Percentiles rank a stretch among this genome's conserved stretches.
Evolutionary conservation across 35 echinoderm and acorn worm genomes (phyloP).

Genomic region (Ptychodera flava): DNA sequence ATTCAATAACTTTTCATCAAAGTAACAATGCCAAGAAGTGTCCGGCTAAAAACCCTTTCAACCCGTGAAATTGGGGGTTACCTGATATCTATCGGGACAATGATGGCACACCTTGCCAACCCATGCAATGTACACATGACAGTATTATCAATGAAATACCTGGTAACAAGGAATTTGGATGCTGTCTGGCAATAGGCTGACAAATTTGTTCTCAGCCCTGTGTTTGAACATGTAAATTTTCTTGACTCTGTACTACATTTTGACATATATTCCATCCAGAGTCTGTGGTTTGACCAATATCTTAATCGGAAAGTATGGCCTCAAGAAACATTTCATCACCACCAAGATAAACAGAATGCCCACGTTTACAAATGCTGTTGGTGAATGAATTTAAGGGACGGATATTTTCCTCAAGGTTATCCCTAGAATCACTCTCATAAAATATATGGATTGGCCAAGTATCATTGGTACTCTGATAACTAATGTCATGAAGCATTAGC

Average conservation of each 20-base stretch:
- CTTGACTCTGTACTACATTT: not conserved
- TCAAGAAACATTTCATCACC: slow-evolving; percentile 37
- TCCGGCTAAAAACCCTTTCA: too few species aligned
- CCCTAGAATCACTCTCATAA: slow-evolving; percentile 37
- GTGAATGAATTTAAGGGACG: slow-evolving; percentile 12
- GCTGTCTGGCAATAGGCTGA: not conserved
- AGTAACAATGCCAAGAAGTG: too few species aligned
- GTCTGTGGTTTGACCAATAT: slow-evolving; percentile 5
- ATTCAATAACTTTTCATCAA: too few species aligned
- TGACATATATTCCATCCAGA: slow-evolving; percentile 21
- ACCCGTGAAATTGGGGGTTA: too few species aligned
- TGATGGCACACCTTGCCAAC: too few species aligned
- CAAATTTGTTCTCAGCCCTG: not conserved
- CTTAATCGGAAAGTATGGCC: slow-evolving; percentile 6
- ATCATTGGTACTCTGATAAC: slow-evolving; percentile 35
- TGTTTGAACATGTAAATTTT: not conserved
- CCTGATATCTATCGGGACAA: too few species aligned
- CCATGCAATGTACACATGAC: too few species aligned
- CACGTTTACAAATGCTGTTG: not conserved
- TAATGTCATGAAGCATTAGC: slow-evolving; percentile 15
- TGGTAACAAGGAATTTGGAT: not conserved
- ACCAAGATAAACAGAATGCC: not conserved
- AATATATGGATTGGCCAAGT: slow-evolving; percentile 22
- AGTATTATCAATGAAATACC: not conserved
- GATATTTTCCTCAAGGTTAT: slow-evolving; percentile 42